Conservation (phyloP, 2,797 vertebrate species). For the Clarias platycephalus region DNA sequence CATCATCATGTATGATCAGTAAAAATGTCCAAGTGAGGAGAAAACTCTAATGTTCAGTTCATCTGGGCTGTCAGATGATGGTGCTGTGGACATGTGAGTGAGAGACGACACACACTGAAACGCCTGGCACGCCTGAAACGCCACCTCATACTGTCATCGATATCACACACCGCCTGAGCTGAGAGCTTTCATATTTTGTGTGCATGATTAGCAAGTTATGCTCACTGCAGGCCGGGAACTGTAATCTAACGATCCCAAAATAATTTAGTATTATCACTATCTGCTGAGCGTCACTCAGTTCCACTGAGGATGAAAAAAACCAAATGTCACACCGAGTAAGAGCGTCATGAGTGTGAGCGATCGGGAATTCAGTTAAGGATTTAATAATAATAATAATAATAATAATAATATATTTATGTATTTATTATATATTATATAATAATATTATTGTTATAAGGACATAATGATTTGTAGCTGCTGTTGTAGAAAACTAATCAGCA, state of each 20-base stretch:
- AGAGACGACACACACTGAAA: not conserved
- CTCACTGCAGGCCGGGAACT: not conserved
- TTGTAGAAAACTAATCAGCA: too few relatives aligned
- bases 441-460: too few relatives aligned
- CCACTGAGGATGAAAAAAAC: not conserved
- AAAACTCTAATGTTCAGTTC: slow-evolving; percentile 19
- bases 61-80: slow-evolving; percentile 40
- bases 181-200: not conserved
- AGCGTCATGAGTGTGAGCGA: not conserved
- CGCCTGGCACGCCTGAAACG: not conserved
- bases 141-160: not conserved
- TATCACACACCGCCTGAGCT: not conserved
- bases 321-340: not conserved
- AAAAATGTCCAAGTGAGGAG: not conserved
- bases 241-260: not conserved
- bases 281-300: not conserved
- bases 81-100: slow-evolving; percentile 41
- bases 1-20: not conserved
- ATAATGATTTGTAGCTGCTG: too few relatives aligned
- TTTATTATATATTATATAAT: too few relatives aligned
- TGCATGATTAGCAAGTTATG: not conserved
- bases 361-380: not conserved
- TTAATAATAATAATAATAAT: too few relatives aligned
- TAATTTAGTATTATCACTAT: not conserved
- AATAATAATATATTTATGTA: too few relatives aligned